Evolutionary conservation across 2,888 invertebrate species (phyloP), one percentile per base, ranked within the genome.

Genomic region (Dascillus cervinus): DNA sequence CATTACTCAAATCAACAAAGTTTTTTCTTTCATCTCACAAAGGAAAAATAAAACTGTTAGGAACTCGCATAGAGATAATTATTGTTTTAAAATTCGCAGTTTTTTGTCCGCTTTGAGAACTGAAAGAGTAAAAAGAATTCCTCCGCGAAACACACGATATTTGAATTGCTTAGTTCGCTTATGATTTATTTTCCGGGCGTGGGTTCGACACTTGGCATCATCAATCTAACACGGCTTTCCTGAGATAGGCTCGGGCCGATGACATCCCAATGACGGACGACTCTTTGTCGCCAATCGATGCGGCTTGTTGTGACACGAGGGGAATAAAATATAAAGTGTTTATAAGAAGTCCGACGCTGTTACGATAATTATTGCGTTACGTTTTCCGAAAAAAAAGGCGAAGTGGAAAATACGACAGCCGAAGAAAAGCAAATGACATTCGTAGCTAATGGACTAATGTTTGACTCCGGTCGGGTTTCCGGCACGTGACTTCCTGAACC

Each of bases 101-200:
- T 22, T 22, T 4, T 22, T 22, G 10, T 8, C 23, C 23, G 8
- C 13, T 26, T 26, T 26, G 10, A 13, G 21, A 5, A 24, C 13
- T 24, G 11, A 8, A 6, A 6, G 5, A 26, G 3, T n/a, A 4
- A 13, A 24, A 24, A 24, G 24, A 11, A 13, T 9, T 13, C 9
- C 14, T 12, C 25, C 6, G 28, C 17, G 27, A 35, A 31, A 35
- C 21, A 27, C 22, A 24, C 30, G 26, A 33, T 37, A 37, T 37
- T 32, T 22, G 22, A 28, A 33, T 29, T 20, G 38, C 22, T 34
- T 28, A 28, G 10, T 33, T 29, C 24, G 31, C 39, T 32, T 45
- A 55, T 57, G 57, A 57, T 58, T 58, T 58, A 58, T 57, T 50
- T 53, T 39, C 44, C 39, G 41, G 53, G 55, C 50, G 46, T 58